Conservation (phyloP, 2,888 invertebrate species). For the Tinea pellionella region DNA sequence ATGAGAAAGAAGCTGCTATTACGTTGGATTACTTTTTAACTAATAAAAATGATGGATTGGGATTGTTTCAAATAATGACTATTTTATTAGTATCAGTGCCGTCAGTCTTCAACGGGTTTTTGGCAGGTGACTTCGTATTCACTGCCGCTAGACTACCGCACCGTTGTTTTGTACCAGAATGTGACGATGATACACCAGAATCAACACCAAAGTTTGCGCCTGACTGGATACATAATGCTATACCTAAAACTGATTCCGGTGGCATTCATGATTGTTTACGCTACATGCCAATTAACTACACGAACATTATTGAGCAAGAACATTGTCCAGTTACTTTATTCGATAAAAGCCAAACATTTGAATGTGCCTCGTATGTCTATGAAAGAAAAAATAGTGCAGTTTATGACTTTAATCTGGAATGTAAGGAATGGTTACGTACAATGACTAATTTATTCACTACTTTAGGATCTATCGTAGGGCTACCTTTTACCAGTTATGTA, state of each 20-base stretch:
- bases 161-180: conserved; percentile 3
- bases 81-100: background rate
- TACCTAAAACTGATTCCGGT: conserved; percentile 4
- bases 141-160: background rate
- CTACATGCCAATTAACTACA: background rate
- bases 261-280: conserved; percentile 1
- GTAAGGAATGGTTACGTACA: conserved; percentile 1
- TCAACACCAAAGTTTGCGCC: background rate
- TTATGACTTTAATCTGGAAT: background rate
- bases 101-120: background rate
- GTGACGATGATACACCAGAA: background rate
- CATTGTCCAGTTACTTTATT: background rate
- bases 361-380: background rate
- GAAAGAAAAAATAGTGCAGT: background rate
- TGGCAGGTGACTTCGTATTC: background rate
- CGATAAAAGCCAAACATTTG: background rate
- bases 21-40: background rate
- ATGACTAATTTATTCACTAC: background rate
- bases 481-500: background rate
- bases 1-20: background rate
- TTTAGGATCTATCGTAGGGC: background rate
- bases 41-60: conserved; percentile 3
- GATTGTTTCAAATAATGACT: conserved; percentile 6
- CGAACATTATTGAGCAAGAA: background rate
- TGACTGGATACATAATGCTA: conserved; percentile 1